phyloP scores from a whole-genome alignment of 2,113 vertebrate species.

The Heptranchias perlo region DNA sequence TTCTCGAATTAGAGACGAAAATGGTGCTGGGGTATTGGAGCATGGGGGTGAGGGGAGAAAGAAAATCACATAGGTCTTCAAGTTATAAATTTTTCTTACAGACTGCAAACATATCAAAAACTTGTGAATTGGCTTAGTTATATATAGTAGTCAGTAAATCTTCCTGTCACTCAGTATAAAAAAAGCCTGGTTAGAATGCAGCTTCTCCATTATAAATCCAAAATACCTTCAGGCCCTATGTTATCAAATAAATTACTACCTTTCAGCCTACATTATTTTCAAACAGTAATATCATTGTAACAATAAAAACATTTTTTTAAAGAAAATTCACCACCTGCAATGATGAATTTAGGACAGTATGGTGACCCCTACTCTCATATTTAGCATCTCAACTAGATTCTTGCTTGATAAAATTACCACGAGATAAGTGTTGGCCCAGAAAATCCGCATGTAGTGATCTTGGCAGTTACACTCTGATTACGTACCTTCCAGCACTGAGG shows the following conservation, averaged over 20 bases:
- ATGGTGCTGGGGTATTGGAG: neutral
- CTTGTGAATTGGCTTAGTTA: neutral
- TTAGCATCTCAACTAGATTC: neutral
- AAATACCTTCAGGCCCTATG: neutral
- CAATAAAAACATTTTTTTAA: neutral
- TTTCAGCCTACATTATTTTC: neutral
- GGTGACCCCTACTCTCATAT: neutral
- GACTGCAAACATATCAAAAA: neutral
- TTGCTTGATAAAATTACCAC: neutral
- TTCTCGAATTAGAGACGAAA: neutral
- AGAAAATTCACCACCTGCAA: neutral
- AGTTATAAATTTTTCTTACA: neutral
- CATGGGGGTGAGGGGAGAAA: neutral
- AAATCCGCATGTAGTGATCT: neutral
- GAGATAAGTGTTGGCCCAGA: neutral
- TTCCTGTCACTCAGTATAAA: neutral
- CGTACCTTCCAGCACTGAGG: neutral
- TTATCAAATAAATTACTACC: neutral
- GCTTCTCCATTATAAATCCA: neutral
- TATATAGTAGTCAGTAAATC: neutral
- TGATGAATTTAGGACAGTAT: neutral
- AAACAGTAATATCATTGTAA: neutral
- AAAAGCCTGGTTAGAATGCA: neutral
- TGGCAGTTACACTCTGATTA: neutral
- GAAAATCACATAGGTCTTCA: neutral